A percentile compares a stretch with the other conserved stretches of the same genome.
phyloP scores from a whole-genome alignment of 2,113 vertebrate genomes.

The Delphinapterus leucas region DNA sequence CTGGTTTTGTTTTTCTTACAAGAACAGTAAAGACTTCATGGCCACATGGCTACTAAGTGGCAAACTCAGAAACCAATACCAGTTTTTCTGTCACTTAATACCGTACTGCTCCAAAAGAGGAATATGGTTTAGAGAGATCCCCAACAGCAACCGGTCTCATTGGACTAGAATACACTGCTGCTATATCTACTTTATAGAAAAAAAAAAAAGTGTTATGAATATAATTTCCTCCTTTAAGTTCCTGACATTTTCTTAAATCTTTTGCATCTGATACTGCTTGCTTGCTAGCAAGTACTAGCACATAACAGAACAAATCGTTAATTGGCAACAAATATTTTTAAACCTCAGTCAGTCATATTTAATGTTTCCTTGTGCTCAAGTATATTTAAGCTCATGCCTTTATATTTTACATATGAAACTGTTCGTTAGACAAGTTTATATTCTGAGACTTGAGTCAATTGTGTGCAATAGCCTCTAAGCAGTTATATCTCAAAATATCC shows the following conservation, averaged over 20 bases:
- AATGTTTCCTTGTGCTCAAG: not conserved
- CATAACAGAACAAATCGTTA: not conserved
- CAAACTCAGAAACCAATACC: not conserved
- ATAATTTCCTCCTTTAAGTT: not conserved
- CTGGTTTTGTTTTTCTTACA: not conserved
- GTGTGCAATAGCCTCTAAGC: not conserved
- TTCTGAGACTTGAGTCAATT: not conserved
- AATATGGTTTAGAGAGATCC: not conserved
- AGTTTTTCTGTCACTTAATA: not conserved
- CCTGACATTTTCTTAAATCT: not conserved
- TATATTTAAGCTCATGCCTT: not conserved
- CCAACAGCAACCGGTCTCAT: not conserved
- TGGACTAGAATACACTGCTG: not conserved
- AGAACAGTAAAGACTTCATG: not conserved
- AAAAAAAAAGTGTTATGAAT: not conserved
- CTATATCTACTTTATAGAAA: not conserved
- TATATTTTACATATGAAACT: not conserved
- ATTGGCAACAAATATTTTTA: conserved; percentile 14
- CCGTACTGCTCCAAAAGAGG: not conserved
- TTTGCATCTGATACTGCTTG: not conserved
- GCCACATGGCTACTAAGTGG: not conserved
- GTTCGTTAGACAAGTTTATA: not conserved
- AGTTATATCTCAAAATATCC: not conserved
- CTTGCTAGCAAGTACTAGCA: not conserved
- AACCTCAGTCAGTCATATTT: not conserved